Conservation (phyloP, 2,113 vertebrate genomes). For the Nyctibius bracteatus region DNA sequence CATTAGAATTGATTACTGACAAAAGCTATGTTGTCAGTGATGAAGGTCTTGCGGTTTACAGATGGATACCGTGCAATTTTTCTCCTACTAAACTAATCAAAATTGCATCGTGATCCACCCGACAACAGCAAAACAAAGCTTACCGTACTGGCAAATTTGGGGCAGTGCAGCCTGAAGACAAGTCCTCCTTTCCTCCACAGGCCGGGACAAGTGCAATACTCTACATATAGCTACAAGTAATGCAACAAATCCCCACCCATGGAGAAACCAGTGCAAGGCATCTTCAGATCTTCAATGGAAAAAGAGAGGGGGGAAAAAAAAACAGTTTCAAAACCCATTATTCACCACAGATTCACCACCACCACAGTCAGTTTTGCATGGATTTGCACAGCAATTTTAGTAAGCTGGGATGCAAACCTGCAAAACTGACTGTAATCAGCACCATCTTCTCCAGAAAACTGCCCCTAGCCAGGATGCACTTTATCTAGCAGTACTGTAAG, state of each 20-base stretch:
- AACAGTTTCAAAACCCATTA: not conserved
- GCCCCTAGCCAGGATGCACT: constrained; percentile 8
- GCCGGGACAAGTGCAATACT: constrained; percentile 91
- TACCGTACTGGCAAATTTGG: not conserved
- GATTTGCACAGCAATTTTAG: constrained; percentile 99
- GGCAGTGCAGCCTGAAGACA: constrained; percentile 2
- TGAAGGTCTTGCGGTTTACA: constrained; percentile 89
- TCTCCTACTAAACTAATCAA: constrained; percentile 78
- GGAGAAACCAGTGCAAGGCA: constrained; percentile 69
- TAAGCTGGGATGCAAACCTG: constrained; percentile 93
- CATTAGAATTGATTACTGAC: not conserved
- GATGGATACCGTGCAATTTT: constrained; percentile 99
- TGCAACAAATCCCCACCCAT: constrained; percentile 83
- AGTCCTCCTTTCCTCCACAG: constrained; percentile 80
- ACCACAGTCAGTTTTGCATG: constrained; percentile 99
- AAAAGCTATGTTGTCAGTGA: not conserved
- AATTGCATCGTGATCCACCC: constrained; percentile 96
- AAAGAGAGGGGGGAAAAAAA: fast-evolving
- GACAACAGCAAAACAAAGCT: constrained; percentile 89
- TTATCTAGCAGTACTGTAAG: constrained; percentile 88
- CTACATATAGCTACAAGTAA: constrained; percentile 75
- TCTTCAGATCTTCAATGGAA: not conserved
- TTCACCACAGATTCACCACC: constrained; percentile 43
- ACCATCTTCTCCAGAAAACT: constrained; percentile 25
- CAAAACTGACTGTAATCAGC: constrained; percentile 88